phyloP scores from a whole-genome alignment of 2,113 vertebrate species.

The Gallinago paraguaiae region DNA sequence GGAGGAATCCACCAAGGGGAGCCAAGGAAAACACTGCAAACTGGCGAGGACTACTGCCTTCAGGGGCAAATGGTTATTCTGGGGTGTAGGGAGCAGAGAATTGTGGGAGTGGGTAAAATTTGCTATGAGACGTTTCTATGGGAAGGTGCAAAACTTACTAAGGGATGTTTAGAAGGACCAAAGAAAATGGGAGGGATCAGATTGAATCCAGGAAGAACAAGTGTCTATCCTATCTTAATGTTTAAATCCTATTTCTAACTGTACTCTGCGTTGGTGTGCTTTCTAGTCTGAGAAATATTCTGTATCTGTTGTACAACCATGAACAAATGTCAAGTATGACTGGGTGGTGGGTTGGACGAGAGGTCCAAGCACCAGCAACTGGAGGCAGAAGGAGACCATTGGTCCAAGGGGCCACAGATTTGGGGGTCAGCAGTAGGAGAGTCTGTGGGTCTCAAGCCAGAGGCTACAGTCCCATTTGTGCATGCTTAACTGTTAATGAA shows the following conservation, averaged over 20 bases:
- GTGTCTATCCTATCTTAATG: background rate
- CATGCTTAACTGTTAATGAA: background rate
- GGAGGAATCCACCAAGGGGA: background rate
- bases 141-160: background rate
- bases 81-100: background rate
- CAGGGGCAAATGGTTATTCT: background rate
- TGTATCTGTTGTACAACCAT: background rate
- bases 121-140: background rate
- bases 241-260: background rate
- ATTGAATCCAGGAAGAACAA: background rate
- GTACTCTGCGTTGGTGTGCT: fast-evolving
- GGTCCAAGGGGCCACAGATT: background rate
- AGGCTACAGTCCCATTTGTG: background rate
- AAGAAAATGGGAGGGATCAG: background rate
- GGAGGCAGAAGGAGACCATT: background rate
- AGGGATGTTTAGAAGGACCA: background rate
- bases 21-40: background rate
- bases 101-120: background rate
- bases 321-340: background rate
- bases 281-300: background rate
- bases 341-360: fast-evolving
- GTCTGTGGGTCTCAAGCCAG: background rate
- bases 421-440: background rate
- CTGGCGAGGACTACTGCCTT: background rate
- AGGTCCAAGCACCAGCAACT: background rate